phyloP scores from a whole-genome alignment of 2,113 vertebrate species.

The Seriola quinqueradiata region DNA sequence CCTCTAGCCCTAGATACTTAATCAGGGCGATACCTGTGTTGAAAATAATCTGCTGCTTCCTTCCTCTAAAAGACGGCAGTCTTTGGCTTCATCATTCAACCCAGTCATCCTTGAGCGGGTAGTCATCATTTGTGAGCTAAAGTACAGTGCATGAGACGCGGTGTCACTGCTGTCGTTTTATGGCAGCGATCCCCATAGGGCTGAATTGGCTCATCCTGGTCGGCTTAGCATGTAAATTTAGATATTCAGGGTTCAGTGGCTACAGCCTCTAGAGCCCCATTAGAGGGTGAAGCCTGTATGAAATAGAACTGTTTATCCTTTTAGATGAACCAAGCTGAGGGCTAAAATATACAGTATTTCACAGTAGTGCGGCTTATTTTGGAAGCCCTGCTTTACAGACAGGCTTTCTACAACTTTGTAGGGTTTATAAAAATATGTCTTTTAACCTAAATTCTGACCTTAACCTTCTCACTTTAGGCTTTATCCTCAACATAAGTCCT shows the following conservation, averaged over 20 bases:
- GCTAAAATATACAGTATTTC: background rate
- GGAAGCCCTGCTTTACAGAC: background rate
- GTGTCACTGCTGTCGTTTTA: conserved; percentile 24
- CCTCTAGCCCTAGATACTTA: no score
- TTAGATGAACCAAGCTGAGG: conserved; percentile 14
- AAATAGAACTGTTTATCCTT: conserved; percentile 45
- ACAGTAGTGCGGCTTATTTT: background rate
- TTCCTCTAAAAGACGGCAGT: background rate
- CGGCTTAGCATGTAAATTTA: conserved; percentile 50
- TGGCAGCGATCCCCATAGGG: conserved; percentile 3
- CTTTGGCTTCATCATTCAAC: background rate
- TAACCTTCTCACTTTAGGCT: background rate
- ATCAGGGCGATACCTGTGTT: no score
- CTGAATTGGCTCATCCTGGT: conserved; percentile 28
- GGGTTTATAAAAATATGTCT: background rate
- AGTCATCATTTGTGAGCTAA: background rate
- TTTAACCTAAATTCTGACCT: background rate
- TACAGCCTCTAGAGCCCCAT: conserved; percentile 31
- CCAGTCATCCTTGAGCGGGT: background rate
- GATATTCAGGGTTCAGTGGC: conserved; percentile 47
- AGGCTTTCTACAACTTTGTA: background rate
- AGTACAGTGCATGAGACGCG: background rate
- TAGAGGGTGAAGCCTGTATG: conserved; percentile 42
- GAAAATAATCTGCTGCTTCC: background rate
- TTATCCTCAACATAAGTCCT: background rate